Conservation (phyloP, 2,113 vertebrate species). For the Galemys pyrenaicus region DNA sequence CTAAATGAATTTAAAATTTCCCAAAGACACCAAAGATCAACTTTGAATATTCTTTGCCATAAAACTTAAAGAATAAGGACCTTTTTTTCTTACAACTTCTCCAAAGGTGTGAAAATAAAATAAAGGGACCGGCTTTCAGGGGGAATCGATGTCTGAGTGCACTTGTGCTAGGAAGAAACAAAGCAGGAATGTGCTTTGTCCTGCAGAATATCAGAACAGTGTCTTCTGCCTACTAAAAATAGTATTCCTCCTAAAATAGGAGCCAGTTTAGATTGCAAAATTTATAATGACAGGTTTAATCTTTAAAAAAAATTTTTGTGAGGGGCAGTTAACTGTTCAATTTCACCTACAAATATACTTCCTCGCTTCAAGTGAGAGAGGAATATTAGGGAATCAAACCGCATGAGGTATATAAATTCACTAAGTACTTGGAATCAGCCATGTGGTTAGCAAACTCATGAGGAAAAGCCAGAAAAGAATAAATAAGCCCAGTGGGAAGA, state of each 20-base stretch:
- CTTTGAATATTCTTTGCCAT: background rate
- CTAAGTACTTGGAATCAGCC: background rate
- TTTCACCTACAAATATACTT: background rate
- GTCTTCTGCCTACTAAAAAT: background rate
- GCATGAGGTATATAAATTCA: conserved; percentile 2
- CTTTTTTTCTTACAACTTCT: background rate
- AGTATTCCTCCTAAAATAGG: background rate
- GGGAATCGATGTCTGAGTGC: background rate
- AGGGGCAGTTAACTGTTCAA: background rate
- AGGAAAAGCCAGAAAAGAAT: background rate
- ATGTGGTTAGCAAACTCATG: background rate
- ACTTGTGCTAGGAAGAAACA: background rate
- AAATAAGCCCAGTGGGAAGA: background rate
- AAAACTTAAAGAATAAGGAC: background rate
- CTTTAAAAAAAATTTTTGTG: background rate
- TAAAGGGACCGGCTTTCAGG: background rate
- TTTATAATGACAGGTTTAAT: background rate
- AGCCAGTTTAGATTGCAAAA: background rate
- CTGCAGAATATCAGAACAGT: background rate
- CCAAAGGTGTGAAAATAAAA: background rate
- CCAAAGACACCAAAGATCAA: background rate
- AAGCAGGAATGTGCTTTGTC: background rate
- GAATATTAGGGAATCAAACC: background rate
- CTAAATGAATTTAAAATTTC: conserved; percentile 29
- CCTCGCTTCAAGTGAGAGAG: background rate